Base-by-base conservation (phyloP, 2,888 invertebrate species). In the Campoplex nolae region DNA sequence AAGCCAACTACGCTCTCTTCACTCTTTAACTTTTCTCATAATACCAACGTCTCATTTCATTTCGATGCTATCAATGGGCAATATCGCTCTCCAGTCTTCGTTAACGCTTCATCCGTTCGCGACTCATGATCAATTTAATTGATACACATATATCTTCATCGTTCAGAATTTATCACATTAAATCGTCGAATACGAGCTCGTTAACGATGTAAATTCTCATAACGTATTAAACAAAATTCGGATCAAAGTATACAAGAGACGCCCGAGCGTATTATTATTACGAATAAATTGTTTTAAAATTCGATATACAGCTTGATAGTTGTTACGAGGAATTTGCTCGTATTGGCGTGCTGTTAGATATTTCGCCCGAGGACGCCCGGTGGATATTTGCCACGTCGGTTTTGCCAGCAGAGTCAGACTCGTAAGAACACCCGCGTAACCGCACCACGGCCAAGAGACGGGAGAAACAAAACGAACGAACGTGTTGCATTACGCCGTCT, bases 281-380 rank as follows among this genome's bases (percentile, higher is more conserved):
- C 9, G 62, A 4, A 16, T 16, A 62, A 16, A 85, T 16, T 71
- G 76, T 68, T 67, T 38, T 56, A 67, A 77, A 85, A 74, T 51
- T 45, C 45, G 65, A 76, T 76, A 76, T 73, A 28, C 3, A 2
- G 32, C 4, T 38, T 32, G 86, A 75, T 84, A 68, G 76, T 68
- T 51, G 74, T 81, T 77, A 54, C 86, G 56, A 70, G 80, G 77
- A 84, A 84, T 86, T 81, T 54, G 68, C 68, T 86, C 54, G 84
- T 80, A 85, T 82, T 77, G 77, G 74, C 83, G 62, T 48, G 62
- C 35, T 51, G 74, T 16, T 71, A 75, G 81, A 70, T 67, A 83
- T 84, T 84, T 85, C 67, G 82, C 82, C 79, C 84, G 84, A 82
- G 87, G 84, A 87, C 87, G 82, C 78, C 84, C 82, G 58, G 84